Percentiles rank a stretch among this genome's conserved stretches.
Evolutionary conservation across 2,888 invertebrate species (phyloP).

Genomic region (Leptopilina drosophilae): DNA sequence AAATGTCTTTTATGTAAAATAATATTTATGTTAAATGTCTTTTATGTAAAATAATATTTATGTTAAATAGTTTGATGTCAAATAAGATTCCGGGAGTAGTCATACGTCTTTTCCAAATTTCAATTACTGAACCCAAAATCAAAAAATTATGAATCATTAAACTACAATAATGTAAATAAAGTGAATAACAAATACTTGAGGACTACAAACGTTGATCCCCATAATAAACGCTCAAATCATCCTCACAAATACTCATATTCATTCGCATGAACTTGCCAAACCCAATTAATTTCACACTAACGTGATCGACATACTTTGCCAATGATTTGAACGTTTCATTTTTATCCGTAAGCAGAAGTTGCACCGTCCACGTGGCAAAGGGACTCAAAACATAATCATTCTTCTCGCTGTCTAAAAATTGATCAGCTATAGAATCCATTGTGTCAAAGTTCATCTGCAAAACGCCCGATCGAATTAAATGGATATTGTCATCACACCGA

Average conservation of each 20-base stretch:
- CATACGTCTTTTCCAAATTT: too few species aligned
- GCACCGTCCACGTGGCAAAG: background rate
- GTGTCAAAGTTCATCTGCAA: background rate
- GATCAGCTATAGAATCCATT: background rate
- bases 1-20: too few species aligned
- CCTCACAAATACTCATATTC: background rate
- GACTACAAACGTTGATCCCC: too few species aligned
- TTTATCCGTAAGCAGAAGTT: background rate
- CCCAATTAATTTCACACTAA: background rate
- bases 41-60: too few species aligned
- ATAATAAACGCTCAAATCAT: background rate
- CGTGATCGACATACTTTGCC: background rate
- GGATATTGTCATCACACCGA: background rate
- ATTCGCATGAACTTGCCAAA: background rate
- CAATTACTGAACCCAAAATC: too few species aligned
- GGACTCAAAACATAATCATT: background rate
- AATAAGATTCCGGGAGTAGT: too few species aligned
- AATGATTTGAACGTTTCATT: background rate
- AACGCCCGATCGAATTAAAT: background rate
- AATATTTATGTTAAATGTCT: too few species aligned
- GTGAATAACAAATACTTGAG: too few species aligned
- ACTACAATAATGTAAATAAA: too few species aligned
- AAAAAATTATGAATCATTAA: too few species aligned
- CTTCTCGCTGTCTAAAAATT: background rate
- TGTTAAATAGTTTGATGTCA: too few species aligned